Evolutionary conservation across 2,888 invertebrate species (phyloP), one percentile per base, ranked within the genome.

Genomic region (Clusia tigrina): DNA sequence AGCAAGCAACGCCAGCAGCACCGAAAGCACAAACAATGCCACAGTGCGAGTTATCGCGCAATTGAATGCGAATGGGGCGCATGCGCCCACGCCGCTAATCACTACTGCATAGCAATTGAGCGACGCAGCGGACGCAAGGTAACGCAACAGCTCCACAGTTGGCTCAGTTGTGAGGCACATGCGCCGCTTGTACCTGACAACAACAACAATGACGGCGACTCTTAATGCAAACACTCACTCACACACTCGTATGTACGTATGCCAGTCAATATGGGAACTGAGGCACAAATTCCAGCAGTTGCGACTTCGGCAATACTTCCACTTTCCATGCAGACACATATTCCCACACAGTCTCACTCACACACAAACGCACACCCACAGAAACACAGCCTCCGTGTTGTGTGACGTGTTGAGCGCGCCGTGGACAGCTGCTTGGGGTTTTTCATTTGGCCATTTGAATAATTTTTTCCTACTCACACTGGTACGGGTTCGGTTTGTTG

Each of bases 61-160:
- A 42, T n/a, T 17, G n/a, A 42, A 6, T 42, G 12, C 42, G 42
- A 42, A 15, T 42, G n/a, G 42, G n/a, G 74, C 71, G 75, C 75
- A 68, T 74, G 73, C 74, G 74, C 74, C 74, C 75, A 74, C 75
- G 71, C 71, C 69, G 68, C 71, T 71, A 71, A 71, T 71, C 70
- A 71, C 42, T 12, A 12, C 32, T 32, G 32, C 12, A 9, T 6
- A 32, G 32, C 32, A 9, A 12, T 12, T 26, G 54, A 54, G 17
- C 3, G 25, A 54, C 24, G 24, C 54, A 52, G 22, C n/a, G 52
- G 23, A 52, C 52, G 20, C n/a, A 10, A 52, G 18, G 52, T 9
- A 52, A 32, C 12, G 32, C 32, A 32, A 32, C 32, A 32, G 32
- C 32, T 32, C 12, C 6, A 6, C 12, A 9, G 32, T 12, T 32